Evolutionary conservation across 2,797 vertebrate species (phyloP), one percentile per base, ranked within the genome.

Genomic region (Pachyuromys duprasi): DNA sequence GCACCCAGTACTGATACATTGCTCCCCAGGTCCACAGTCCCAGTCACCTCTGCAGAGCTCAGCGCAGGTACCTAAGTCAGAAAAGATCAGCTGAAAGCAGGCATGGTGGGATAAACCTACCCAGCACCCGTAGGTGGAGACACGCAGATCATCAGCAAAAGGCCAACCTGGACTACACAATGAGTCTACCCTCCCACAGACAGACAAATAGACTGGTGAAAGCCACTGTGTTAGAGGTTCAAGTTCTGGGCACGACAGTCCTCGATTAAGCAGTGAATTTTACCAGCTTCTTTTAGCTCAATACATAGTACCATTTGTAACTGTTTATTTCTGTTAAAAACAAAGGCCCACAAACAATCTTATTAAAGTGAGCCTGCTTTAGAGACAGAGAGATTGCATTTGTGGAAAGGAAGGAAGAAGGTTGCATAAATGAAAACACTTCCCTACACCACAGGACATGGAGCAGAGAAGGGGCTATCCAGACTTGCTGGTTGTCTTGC

Each of bases 1-100:
- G 88, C 97, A 97, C 6, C 88, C 96, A 0, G 3, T 95, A 78
- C 84, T 95, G 94, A 94, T 1, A 8, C 96, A 97, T 1, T 0
- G 39, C 11, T 96, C 90, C 0, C 15, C 45, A 0, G 0, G 3
- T 0, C 1, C 63, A 83, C 97, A 98, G 82, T 97, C 95, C 96
- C 63, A 92, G 95, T 96, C 88, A 0, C 53, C 5, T 0, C 0
- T 33, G 90, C 97, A 98, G 57, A 60, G 2, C 2, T 97, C 81
- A 0, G 15, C 0, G 1, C 97, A 97, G 74, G 13, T 0, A 0
- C 94, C 97, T 97, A 22, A 0, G 0, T 89, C 5, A 87, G 93
- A 96, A 84, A 55, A 96, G 31, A 94, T 13, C 17, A 53, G 70
- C 11, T 89, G 39, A 76, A 89, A 63, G 57, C 39, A 76, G 57